Base-by-base conservation (phyloP, 2,797 vertebrate species). In the Odontamblyopus lacepedii region DNA sequence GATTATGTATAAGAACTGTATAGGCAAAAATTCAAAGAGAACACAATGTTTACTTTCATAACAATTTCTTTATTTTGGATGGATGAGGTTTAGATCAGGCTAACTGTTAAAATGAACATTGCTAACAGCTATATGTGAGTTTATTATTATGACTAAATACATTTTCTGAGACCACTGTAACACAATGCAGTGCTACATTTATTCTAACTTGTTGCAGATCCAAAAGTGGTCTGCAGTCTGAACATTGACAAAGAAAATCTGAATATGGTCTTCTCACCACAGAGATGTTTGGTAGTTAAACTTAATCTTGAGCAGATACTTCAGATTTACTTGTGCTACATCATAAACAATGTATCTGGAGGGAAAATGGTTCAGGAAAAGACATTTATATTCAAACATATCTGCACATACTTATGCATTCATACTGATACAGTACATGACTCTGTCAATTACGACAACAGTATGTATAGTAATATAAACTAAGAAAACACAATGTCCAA, bases 301-400 rank as follows among this genome's bases (percentile, higher is more conserved):
- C 83, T 95, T 98, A 85, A 97, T 93, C 91, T 98, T 99, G 94
- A 99, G 91, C 84, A 99, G 95, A 89, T 99, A 99, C 89, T 99
- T 98, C 87, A 99, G 88, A 85, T 98, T 96, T 65, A 99, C 91
- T 92, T 99, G 98, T 74, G 97, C 94, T 67, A 97, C 92, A 61
- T 99, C 98, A 9, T 99, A 99, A 77, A 99, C 96, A 8, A 99
- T 99, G 86, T 99, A 99, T 84, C 98, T 99, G 92, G 80, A 87
- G 86, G 79, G 87, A 75, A 57, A 51, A 48, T 0, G 0, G 91
- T 98, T 92, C 95, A 97, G 94, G 95, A 84, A 89, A 90, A 79
- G 13, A 55, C 2, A 67, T 35, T 56, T 26, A 62, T 1, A 62
- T 44, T 50, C 6, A 23, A 69, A 63, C 8, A 61, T 0, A 26